Conservation (phyloP, 2,797 vertebrate genomes). For the Manis javanica region DNA sequence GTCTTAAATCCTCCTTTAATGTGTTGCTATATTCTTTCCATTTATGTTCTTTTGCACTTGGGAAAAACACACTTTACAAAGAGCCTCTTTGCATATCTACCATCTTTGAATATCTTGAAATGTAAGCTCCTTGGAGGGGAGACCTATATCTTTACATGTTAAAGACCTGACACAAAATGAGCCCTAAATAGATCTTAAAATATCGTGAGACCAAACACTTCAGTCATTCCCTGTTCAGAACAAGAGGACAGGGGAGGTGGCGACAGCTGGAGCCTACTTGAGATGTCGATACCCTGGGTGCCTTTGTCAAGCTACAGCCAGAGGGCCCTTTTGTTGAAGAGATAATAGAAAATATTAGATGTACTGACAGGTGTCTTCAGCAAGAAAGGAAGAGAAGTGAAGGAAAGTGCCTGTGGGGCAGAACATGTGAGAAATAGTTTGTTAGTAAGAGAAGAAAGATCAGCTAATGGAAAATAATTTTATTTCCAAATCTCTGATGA, state of each 20-base stretch:
- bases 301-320: constrained; percentile 85
- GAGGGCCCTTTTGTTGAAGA: constrained; percentile 84
- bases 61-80: constrained; percentile 49
- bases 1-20: constrained; percentile 20
- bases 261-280: constrained; percentile 83
- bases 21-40: background rate
- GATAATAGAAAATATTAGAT: constrained; percentile 83
- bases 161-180: constrained; percentile 42
- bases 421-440: constrained; percentile 54
- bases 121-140: constrained; percentile 73
- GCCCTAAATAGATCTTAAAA: constrained; percentile 66
- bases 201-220: constrained; percentile 41
- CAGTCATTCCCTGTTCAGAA: constrained; percentile 50
- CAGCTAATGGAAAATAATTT: constrained; percentile 32
- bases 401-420: constrained; percentile 65
- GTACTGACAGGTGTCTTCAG: constrained; percentile 84
- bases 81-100: background rate
- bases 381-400: constrained; percentile 77
- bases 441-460: background rate
- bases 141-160: constrained; percentile 35
- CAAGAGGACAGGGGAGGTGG: constrained; percentile 62
- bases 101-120: constrained; percentile 60
- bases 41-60: background rate
- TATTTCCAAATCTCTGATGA: constrained; percentile 73
- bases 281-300: constrained; percentile 80